These are phyloP conservation scores for Branchellion lobata DNA, from an alignment of 2,888 invertebrate genomes.

Conservation along the genomic window DNA sequence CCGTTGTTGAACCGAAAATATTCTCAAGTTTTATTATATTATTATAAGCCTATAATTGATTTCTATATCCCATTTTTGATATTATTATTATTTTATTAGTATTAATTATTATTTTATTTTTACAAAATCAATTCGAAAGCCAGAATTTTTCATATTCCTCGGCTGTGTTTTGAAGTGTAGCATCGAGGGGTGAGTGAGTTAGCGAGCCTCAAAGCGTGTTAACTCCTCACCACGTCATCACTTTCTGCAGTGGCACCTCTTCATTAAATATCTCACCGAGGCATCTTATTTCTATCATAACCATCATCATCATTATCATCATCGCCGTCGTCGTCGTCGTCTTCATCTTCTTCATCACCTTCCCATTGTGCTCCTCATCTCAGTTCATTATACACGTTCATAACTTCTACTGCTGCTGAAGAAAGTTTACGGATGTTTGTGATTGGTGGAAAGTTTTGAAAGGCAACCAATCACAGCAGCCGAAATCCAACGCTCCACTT, in stretches of 20 bases:
- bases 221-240: not conserved
- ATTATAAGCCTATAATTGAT: no score
- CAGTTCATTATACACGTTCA: not conserved
- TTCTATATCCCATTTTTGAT: no score
- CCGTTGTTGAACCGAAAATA: no score
- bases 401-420: not conserved
- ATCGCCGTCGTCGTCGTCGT: no score
- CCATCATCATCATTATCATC: not conserved
- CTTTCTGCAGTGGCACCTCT: not conserved
- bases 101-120: no score
- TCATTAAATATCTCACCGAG: not conserved
- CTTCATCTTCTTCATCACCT: no score
- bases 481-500: not conserved
- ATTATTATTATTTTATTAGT: no score
- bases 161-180: no score
- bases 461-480: not conserved
- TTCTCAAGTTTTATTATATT: no score
- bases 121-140: no score
- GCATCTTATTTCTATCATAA: not conserved
- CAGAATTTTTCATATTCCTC: no score
- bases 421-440: not conserved
- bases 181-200: no score
- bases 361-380: not conserved
- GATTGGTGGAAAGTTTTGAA: constrained; percentile 18
- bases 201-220: constrained; percentile 51